phyloP scores from a whole-genome alignment of 2,888 invertebrate genomes.

The Dascillus cervinus region DNA sequence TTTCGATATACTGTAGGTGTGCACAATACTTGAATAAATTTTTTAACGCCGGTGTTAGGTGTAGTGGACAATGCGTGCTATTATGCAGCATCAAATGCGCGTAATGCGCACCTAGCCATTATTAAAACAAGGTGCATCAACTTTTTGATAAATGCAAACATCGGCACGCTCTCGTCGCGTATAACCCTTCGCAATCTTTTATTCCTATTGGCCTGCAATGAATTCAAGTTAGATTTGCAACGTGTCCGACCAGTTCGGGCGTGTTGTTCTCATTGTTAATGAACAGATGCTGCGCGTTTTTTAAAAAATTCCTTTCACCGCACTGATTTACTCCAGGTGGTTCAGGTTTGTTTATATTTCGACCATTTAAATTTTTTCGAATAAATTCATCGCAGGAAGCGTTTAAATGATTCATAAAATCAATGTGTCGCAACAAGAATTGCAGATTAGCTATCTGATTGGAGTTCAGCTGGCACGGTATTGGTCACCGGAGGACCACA shows the following conservation, averaged over 20 bases:
- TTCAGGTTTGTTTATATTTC: slow-evolving; percentile 20
- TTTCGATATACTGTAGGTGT: slow-evolving; percentile 18
- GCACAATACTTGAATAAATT: slow-evolving; percentile 6
- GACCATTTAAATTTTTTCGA: too few relatives aligned
- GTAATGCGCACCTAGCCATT: slow-evolving; percentile 11
- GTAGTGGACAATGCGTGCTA: slow-evolving; percentile 9
- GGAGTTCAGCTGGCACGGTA: slow-evolving; percentile 11
- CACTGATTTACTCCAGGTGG: slow-evolving; percentile 28
- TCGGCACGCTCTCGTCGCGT: slow-evolving; percentile 7
- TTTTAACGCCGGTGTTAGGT: slow-evolving; percentile 11
- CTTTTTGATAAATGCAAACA: slow-evolving; percentile 12
- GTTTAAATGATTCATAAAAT: too few relatives aligned
- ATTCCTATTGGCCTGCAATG: slow-evolving; percentile 17
- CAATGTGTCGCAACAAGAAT: too few relatives aligned
- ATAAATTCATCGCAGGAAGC: too few relatives aligned
- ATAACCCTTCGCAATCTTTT: slow-evolving; percentile 11
- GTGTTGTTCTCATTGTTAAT: slow-evolving; percentile 17
- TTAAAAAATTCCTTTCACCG: slow-evolving; percentile 15
- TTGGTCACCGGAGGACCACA: slow-evolving; percentile 17
- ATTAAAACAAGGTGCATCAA: slow-evolving; percentile 13
- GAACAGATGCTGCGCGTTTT: slow-evolving; percentile 18
- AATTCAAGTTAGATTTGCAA: slow-evolving; percentile 18
- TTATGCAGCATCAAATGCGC: slow-evolving; percentile 8
- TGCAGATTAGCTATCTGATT: slow-evolving; percentile 10
- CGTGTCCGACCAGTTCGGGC: slow-evolving; percentile 25